Evolutionary conservation across 2,888 invertebrate genomes (phyloP).

Genomic region (Phengaris arion): DNA sequence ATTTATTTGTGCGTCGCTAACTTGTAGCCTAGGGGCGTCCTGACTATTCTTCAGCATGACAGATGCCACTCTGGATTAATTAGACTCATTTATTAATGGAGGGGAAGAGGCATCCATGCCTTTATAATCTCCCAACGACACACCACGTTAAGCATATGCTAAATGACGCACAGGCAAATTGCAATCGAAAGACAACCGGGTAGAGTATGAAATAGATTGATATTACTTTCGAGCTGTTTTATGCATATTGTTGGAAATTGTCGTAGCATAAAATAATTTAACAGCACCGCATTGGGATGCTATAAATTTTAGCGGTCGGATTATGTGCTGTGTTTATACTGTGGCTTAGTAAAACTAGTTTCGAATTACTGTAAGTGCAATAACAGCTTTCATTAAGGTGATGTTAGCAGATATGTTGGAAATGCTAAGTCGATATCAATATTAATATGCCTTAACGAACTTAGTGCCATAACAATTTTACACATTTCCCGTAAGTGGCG

Average conservation of each 20-base stretch:
- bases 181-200: conserved; percentile 33
- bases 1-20: conserved; percentile 62
- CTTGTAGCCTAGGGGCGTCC: conserved; percentile 51
- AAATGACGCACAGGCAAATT: conserved; percentile 36
- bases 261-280: conserved; percentile 32
- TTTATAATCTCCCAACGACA: conserved; percentile 41
- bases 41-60: conserved; percentile 72
- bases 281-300: conserved; percentile 30
- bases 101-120: conserved; percentile 54
- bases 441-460: conserved; percentile 36
- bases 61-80: conserved; percentile 73
- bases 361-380: conserved; percentile 42
- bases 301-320: conserved; percentile 28
- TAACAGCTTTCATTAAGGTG: conserved; percentile 48
- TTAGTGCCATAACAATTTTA: conserved; percentile 15
- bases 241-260: conserved; percentile 25
- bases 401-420: conserved; percentile 42
- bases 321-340: conserved; percentile 36
- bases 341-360: conserved; percentile 41
- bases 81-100: conserved; percentile 66
- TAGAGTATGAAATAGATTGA: conserved; percentile 29
- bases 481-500: neutral
- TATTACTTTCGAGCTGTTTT: conserved; percentile 29
- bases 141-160: conserved; percentile 36
- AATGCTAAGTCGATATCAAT: conserved; percentile 43